Evolutionary conservation across 1,140 invertebrate genomes (phyloP), one percentile per base, ranked within the genome.

Genomic region (Cataglyphis hispanica): DNA sequence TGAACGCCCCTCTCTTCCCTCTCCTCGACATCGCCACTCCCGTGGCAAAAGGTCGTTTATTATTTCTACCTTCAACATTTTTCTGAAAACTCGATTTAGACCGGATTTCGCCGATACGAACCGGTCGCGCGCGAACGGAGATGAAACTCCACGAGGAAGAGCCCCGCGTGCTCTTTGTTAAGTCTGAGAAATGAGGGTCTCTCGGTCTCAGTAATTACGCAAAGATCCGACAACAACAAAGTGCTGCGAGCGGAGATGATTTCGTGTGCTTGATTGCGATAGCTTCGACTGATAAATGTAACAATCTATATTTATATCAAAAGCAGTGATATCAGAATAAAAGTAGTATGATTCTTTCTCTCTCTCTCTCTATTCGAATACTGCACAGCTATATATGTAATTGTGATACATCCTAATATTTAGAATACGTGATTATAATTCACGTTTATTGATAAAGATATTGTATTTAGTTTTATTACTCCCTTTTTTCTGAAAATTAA

Each of bases 81-180:
- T 86, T 88, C 88, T 83, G 72, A 69, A 64, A 80, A 78, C 66
- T 86, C 74, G 53, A 83, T 87, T 83, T 69, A 53, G 66, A 69
- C 53, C 58, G 78, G 67, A 83, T 83, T 83, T 74, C 67, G 19
- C 78, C 78, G 78, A 83, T 83, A 83, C 67, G 53, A 31, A 22
- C n/a, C 63, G 63, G 27, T 16, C 40, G 76, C 19, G 40, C 34
- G 16, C 37, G 66, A 81, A 72, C 66, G 19, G 37, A 74, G 67
- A 83, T 83, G 67, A 74, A 74, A 50, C 25, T 60, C 8, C 25
- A n/a, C 78, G 50, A 81, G 66, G 19, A 67, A 50, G 43, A 53
- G 58, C 10, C 31, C 43, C 6, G 25, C 75, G 60, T 80, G 37
- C 13, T 40, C 78, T 81, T 81, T 81, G 78, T 81, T 81, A 72